phyloP scores from a whole-genome alignment of 2,888 invertebrate genomes.

The Synergus umbraculus region DNA sequence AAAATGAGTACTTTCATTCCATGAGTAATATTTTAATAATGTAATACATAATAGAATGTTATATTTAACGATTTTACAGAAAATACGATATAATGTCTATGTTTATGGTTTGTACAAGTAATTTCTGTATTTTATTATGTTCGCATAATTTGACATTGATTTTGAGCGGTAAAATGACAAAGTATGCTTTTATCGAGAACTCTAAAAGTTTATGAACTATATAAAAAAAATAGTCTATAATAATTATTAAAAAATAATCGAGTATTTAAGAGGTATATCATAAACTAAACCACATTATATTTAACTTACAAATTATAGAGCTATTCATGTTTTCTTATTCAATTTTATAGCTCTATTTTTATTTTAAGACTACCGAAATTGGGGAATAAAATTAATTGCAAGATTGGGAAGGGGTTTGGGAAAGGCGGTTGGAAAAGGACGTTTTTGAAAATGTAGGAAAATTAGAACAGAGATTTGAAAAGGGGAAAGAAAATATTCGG shows the following conservation, averaged over 20 bases:
- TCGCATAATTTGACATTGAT: not conserved
- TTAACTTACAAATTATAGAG: not conserved
- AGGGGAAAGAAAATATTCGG: too few species aligned
- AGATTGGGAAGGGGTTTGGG: too few species aligned
- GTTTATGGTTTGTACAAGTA: not conserved
- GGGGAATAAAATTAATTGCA: too few species aligned
- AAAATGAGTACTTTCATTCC: too few species aligned
- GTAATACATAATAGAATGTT: too few species aligned
- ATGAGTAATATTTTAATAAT: too few species aligned
- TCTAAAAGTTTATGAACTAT: not conserved
- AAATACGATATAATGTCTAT: not conserved
- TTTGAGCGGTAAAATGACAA: slow-evolving; percentile 1
- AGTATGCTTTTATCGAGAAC: not conserved
- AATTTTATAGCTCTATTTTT: not conserved
- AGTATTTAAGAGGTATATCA: not conserved
- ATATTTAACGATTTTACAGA: not conserved
- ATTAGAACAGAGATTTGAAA: too few species aligned
- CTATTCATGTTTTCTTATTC: not conserved
- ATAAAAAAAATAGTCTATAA: not conserved
- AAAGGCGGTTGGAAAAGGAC: too few species aligned
- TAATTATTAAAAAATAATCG: not conserved
- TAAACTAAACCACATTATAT: not conserved
- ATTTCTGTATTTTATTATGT: not conserved
- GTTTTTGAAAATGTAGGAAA: too few species aligned
- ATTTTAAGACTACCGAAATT: too few species aligned